Conservation (phyloP, 2,888 invertebrate species). For the Caenorhabditis panamensis region DNA sequence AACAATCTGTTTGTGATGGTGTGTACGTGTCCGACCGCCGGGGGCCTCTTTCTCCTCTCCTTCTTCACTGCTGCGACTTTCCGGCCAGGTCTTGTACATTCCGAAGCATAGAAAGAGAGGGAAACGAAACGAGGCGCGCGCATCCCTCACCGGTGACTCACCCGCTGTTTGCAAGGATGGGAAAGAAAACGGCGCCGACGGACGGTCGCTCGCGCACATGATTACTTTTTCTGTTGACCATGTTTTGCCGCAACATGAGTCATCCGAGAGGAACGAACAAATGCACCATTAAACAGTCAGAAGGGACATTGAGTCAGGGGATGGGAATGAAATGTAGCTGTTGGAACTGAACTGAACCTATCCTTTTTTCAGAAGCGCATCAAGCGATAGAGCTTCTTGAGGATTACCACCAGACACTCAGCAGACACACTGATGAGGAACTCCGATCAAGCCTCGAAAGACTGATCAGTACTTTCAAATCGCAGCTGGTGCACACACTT, state of each 20-base stretch:
- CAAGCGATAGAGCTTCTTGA: constrained; percentile 97
- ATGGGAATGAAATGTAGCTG: background rate
- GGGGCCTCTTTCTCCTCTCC: constrained; percentile 13
- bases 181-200: constrained; percentile 26
- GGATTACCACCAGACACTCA: constrained; percentile 96
- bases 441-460: constrained; percentile 95
- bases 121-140: constrained; percentile 32
- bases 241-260: constrained; percentile 56
- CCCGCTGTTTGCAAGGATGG: constrained; percentile 51
- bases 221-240: constrained; percentile 58
- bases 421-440: constrained; percentile 93
- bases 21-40: constrained; percentile 54
- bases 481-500: constrained; percentile 95
- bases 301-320: background rate
- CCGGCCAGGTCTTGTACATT: constrained; percentile 56
- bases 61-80: constrained; percentile 38
- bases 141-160: constrained; percentile 47
- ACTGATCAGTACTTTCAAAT: constrained; percentile 98
- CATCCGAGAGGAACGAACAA: constrained; percentile 10
- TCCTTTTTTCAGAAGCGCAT: constrained; percentile 88
- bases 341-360: background rate
- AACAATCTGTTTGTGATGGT: constrained; percentile 62
- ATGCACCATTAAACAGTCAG: background rate
- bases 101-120: constrained; percentile 32
- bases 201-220: constrained; percentile 39